Evolutionary conservation across 2,113 vertebrate genomes (phyloP).

Genomic region (Vimba vimba): DNA sequence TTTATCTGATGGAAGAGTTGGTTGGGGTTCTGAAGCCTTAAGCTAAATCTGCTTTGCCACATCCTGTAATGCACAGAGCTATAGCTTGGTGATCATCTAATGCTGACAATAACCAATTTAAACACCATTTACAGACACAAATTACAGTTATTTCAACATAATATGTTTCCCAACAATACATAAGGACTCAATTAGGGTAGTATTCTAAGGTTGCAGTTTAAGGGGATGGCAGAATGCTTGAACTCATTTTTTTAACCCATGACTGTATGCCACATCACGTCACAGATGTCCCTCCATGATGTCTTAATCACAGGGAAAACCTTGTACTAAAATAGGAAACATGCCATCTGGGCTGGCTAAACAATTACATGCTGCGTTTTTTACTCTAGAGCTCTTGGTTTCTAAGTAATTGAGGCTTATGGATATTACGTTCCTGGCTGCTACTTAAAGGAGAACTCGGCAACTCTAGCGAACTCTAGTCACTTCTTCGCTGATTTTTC

Average conservation of each 20-base stretch:
- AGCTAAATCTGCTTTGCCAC: neutral
- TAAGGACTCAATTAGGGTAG: neutral
- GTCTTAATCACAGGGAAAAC: conserved; percentile 66
- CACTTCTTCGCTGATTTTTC: too few species aligned
- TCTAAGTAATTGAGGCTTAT: conserved; percentile 64
- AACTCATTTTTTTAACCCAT: neutral
- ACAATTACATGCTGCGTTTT: conserved; percentile 72
- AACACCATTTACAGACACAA: neutral
- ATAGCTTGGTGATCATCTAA: neutral
- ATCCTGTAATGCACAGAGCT: neutral
- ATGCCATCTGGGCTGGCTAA: conserved; percentile 70
- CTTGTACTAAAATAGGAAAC: conserved; percentile 69
- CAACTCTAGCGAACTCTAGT: too few species aligned
- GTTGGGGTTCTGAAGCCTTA: neutral
- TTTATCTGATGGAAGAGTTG: neutral
- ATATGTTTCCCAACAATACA: neutral
- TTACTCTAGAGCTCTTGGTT: conserved; percentile 64
- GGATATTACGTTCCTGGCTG: neutral
- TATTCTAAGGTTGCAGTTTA: neutral
- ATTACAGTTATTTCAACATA: neutral
- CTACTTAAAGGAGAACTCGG: too few species aligned
- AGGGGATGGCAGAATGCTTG: neutral
- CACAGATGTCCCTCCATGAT: conserved; percentile 38
- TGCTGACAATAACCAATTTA: neutral
- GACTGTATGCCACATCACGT: neutral